Conservation (phyloP, 2,797 vertebrate genomes). For the Catharus ustulatus region DNA sequence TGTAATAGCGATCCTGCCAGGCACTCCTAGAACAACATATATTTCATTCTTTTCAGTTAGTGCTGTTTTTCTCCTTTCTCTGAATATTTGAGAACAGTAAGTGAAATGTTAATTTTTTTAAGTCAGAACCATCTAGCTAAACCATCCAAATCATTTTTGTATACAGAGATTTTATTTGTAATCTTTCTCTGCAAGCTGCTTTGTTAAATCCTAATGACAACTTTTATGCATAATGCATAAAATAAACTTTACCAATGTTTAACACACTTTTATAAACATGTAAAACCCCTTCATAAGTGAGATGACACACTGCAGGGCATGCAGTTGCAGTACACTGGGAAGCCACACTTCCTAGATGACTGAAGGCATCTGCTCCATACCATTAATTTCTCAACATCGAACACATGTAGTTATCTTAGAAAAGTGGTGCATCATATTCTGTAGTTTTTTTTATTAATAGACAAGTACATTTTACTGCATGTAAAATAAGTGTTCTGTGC, state of each 20-base stretch:
- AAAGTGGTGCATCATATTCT: constrained; percentile 32
- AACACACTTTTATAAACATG: constrained; percentile 77
- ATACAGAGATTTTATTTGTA: constrained; percentile 81
- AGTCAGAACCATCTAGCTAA: constrained; percentile 77
- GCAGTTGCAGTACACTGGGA: constrained; percentile 31
- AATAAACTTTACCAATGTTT: constrained; percentile 81
- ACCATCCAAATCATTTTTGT: constrained; percentile 77
- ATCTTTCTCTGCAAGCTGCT: constrained; percentile 80
- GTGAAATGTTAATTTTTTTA: constrained; percentile 71
- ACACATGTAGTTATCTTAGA: constrained; percentile 53
- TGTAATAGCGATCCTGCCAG: constrained; percentile 9
- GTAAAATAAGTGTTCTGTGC: constrained; percentile 37
- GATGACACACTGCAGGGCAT: constrained; percentile 67
- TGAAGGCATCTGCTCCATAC: constrained; percentile 46
- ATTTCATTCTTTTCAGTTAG: constrained; percentile 53
- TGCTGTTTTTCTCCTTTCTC: constrained; percentile 51
- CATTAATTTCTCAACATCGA: constrained; percentile 67
- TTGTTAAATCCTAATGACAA: constrained; percentile 83
- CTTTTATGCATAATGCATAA: constrained; percentile 82
- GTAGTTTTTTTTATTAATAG: constrained; percentile 54
- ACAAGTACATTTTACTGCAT: constrained; percentile 50
- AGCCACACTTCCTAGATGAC: constrained; percentile 18
- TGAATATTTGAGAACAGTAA: constrained; percentile 67
- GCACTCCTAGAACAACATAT: background rate
- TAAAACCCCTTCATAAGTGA: constrained; percentile 71